These are phyloP conservation scores for Scomber colias DNA, from an alignment of 2,113 vertebrate genomes.

Conservation along the genomic window DNA sequence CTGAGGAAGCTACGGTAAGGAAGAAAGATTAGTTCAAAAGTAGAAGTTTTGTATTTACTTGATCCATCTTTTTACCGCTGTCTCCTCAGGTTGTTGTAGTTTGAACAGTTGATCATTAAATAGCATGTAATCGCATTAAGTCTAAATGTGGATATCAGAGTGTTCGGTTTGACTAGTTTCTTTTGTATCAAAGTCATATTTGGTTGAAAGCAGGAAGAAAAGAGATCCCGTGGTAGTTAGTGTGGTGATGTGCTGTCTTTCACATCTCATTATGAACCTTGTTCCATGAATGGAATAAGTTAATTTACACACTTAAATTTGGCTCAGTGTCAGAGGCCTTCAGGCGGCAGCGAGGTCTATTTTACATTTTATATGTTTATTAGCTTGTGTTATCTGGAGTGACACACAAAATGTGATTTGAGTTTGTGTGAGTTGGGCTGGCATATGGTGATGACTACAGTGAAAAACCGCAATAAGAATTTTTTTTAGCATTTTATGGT, in stretches of 20 bases:
- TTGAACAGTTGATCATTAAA: background rate
- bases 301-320: background rate
- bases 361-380: background rate
- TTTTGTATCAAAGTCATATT: background rate
- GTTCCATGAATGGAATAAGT: conserved; percentile 35
- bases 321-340: background rate
- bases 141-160: background rate
- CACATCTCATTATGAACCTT: background rate
- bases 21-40: background rate
- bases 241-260: conserved; percentile 1
- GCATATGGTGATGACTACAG: too few relatives aligned
- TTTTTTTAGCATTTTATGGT: too few relatives aligned
- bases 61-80: background rate
- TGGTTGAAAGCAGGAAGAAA: background rate
- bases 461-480: too few relatives aligned
- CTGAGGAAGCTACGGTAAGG: conserved; percentile 67
- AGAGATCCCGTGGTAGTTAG: background rate
- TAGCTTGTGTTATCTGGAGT: background rate
- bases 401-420: background rate
- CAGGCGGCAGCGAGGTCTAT: background rate
- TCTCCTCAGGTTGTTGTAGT: background rate
- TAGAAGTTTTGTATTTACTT: background rate
- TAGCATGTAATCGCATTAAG: background rate
- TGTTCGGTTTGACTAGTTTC: background rate
- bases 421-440: too few relatives aligned